These are phyloP conservation scores for Taenaris catops DNA, from an alignment of 2,888 invertebrate genomes.

Conservation along the genomic window DNA sequence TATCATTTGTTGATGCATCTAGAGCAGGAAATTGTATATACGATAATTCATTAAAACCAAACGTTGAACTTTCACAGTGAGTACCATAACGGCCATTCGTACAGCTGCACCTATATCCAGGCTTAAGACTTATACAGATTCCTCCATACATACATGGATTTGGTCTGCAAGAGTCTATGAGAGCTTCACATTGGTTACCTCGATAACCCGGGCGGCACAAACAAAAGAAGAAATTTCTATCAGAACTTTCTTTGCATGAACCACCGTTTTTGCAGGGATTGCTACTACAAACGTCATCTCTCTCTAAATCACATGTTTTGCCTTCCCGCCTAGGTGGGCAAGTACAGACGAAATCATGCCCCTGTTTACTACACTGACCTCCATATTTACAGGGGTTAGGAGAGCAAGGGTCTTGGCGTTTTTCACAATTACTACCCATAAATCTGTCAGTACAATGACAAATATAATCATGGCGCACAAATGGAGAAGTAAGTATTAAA, in stretches of 20 bases:
- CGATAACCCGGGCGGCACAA: conserved; percentile 94
- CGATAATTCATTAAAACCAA: conserved; percentile 93
- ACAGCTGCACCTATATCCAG: conserved; percentile 92
- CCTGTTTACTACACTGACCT: conserved; percentile 91
- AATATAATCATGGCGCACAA: conserved; percentile 86
- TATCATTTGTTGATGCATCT: conserved; percentile 94
- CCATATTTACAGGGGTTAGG: conserved; percentile 93
- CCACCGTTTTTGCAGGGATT: conserved; percentile 96
- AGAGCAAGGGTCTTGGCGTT: conserved; percentile 93
- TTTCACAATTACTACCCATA: conserved; percentile 90
- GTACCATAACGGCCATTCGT: conserved; percentile 93
- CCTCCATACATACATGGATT: conserved; percentile 97
- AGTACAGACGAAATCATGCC: conserved; percentile 90
- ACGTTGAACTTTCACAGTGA: conserved; percentile 94
- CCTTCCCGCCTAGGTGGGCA: conserved; percentile 91
- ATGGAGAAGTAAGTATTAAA: conserved; percentile 90
- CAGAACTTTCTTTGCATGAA: conserved; percentile 92
- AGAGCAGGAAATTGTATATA: conserved; percentile 93
- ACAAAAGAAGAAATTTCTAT: conserved; percentile 94
- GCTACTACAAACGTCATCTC: conserved; percentile 90
- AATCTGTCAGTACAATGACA: conserved; percentile 93
- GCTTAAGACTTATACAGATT: conserved; percentile 91
- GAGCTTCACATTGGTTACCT: conserved; percentile 93
- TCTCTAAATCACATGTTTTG: conserved; percentile 89
- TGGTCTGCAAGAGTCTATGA: conserved; percentile 93